Conservation (phyloP, 2,888 invertebrate species). For the Xestia ashworthii region DNA sequence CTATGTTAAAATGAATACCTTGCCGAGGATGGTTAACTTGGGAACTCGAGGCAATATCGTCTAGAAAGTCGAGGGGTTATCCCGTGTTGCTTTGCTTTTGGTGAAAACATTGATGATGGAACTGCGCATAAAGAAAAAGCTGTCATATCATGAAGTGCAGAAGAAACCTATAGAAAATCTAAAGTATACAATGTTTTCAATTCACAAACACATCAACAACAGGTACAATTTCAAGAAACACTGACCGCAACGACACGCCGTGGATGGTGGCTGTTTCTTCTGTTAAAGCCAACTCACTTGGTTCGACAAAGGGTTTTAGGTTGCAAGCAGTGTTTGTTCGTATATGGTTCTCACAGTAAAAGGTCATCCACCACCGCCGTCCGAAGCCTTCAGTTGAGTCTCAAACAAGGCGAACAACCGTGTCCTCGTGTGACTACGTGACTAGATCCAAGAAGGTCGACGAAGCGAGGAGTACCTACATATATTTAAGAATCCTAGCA, state of each 20-base stretch:
- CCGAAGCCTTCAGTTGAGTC: not conserved
- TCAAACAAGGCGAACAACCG: not conserved
- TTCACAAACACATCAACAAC: too few relatives aligned
- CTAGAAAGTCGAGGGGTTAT: not conserved
- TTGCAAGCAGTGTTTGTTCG: not conserved
- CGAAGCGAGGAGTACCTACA: too few relatives aligned
- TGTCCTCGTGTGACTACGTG: too few relatives aligned
- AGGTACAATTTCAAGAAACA: too few relatives aligned
- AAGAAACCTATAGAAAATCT: not conserved
- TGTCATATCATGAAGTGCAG: not conserved
- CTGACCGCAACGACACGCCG: too few relatives aligned
- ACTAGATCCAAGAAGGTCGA: too few relatives aligned
- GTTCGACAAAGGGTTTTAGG: too few relatives aligned
- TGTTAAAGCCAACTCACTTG: not conserved
- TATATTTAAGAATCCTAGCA: not conserved
- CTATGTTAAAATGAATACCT: constrained; percentile 73
- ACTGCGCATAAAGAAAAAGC: too few relatives aligned
- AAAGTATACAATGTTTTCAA: too few relatives aligned
- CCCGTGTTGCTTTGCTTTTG: not conserved
- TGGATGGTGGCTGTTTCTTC: too few relatives aligned
- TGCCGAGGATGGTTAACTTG: constrained; percentile 27
- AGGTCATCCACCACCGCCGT: not conserved
- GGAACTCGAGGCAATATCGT: constrained; percentile 42
- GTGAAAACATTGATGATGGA: not conserved
- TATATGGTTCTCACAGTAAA: not conserved